Evolutionary conservation across 2,888 invertebrate genomes (phyloP).

Genomic region (Synanthedon tipuliformis): DNA sequence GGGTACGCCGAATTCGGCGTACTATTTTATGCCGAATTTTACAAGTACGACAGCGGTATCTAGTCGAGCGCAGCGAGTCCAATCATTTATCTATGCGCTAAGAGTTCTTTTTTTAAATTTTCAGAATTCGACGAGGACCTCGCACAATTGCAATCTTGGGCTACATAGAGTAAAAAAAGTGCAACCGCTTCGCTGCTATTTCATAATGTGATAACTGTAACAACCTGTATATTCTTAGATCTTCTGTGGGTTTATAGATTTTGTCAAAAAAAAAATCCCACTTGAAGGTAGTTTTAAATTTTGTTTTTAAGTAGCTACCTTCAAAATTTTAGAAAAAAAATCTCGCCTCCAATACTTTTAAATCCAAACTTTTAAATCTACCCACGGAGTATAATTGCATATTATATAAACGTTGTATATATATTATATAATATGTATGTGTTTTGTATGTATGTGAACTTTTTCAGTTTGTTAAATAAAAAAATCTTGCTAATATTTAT

Average conservation of each 20-base stretch:
- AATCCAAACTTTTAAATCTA: too few species aligned
- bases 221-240: not conserved
- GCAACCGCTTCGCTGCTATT: not conserved
- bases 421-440: constrained; percentile 6
- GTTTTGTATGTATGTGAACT: constrained; percentile 13
- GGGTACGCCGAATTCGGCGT: too few species aligned
- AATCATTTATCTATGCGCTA: too few species aligned
- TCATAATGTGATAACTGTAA: not conserved
- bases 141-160: constrained; percentile 54
- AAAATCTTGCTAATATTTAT: constrained; percentile 4
- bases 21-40: too few species aligned
- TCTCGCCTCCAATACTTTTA: not conserved
- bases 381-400: too few species aligned
- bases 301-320: not conserved
- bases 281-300: not conserved
- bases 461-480: constrained; percentile 3
- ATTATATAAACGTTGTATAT: not conserved
- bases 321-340: not conserved
- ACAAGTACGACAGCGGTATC: too few species aligned
- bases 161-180: constrained; percentile 32
- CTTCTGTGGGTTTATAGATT: not conserved
- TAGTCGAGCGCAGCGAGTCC: too few species aligned
- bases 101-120: constrained; percentile 27
- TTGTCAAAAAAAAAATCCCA: not conserved
- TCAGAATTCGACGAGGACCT: constrained; percentile 58